Percentiles rank a stretch among this genome's conserved stretches.
These are phyloP conservation scores for Mesoligia furuncula DNA, from an alignment of 2,888 invertebrate species.

Conservation along the genomic window DNA sequence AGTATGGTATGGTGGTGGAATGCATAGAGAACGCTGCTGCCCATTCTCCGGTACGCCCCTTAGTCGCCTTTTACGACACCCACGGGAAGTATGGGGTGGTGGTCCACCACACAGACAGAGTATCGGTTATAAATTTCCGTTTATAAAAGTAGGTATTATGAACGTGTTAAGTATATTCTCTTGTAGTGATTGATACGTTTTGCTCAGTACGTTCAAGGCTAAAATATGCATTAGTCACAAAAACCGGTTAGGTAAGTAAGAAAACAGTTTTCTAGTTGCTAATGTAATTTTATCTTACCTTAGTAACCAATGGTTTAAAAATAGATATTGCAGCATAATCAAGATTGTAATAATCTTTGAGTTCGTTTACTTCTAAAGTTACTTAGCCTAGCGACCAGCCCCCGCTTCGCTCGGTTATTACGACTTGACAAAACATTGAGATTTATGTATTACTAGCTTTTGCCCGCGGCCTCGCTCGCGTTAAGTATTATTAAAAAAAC, in stretches of 20 bases:
- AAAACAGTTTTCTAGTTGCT: conserved; percentile 30
- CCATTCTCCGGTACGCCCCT: no score
- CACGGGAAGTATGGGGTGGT: no score
- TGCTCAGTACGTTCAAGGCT: conserved; percentile 43
- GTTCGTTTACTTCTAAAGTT: not conserved
- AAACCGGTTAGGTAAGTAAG: conserved; percentile 42
- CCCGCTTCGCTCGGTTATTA: not conserved
- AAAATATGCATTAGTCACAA: conserved; percentile 43
- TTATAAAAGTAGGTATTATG: not conserved
- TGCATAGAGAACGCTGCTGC: no score
- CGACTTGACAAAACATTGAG: not conserved
- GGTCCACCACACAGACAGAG: no score
- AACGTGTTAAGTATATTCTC: not conserved
- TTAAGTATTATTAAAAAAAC: no score
- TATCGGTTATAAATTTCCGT: not conserved
- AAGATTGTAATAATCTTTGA: not conserved
- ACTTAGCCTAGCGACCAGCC: not conserved
- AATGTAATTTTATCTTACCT: conserved; percentile 17
- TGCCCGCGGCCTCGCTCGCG: no score
- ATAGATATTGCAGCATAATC: not conserved
- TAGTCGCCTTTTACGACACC: no score
- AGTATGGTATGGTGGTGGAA: no score
- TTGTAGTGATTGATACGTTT: conserved; percentile 29
- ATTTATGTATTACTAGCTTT: no score
- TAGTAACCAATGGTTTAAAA: not conserved